A percentile compares a stretch with the other conserved stretches of the same genome.
These are phyloP conservation scores for Dendrophyllia cribrosa DNA, from an alignment of 64 coral and sea anemone genomes.

Conservation along the genomic window DNA sequence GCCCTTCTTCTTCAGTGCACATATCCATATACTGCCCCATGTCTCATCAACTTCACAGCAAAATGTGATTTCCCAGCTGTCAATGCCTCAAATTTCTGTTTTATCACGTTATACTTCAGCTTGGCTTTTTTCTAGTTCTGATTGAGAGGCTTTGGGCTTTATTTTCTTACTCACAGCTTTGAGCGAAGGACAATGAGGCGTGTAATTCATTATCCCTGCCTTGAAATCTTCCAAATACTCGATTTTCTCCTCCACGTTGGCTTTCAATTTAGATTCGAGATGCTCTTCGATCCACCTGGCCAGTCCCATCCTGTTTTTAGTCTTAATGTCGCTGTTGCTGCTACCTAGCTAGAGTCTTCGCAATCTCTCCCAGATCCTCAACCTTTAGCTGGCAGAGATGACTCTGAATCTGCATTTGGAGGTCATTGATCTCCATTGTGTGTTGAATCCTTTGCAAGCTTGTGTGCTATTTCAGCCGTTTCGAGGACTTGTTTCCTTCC, in stretches of 20 bases:
- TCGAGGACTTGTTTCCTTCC: too few species aligned
- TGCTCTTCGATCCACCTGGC: too few species aligned
- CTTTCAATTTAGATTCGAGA: too few species aligned
- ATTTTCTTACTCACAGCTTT: neutral
- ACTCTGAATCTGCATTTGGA: neutral
- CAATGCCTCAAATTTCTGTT: neutral
- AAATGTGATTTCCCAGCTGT: neutral
- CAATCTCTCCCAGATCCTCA: conserved; percentile 4
- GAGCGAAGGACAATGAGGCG: too few species aligned
- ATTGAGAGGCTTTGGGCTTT: neutral
- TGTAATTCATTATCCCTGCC: too few species aligned
- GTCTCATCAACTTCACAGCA: too few species aligned
- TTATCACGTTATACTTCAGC: neutral
- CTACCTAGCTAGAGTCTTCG: neutral
- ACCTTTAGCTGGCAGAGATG: neutral
- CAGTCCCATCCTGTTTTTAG: too few species aligned
- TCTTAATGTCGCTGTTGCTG: neutral
- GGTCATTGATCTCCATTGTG: too few species aligned
- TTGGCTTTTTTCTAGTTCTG: neutral
- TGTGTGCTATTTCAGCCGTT: too few species aligned
- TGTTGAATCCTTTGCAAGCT: too few species aligned
- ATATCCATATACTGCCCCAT: neutral
- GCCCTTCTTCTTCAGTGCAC: neutral
- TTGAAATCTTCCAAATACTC: too few species aligned
- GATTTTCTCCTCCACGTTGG: too few species aligned